These are phyloP conservation scores for Empis stercorea DNA, from an alignment of 2,888 invertebrate species.

Conservation along the genomic window DNA sequence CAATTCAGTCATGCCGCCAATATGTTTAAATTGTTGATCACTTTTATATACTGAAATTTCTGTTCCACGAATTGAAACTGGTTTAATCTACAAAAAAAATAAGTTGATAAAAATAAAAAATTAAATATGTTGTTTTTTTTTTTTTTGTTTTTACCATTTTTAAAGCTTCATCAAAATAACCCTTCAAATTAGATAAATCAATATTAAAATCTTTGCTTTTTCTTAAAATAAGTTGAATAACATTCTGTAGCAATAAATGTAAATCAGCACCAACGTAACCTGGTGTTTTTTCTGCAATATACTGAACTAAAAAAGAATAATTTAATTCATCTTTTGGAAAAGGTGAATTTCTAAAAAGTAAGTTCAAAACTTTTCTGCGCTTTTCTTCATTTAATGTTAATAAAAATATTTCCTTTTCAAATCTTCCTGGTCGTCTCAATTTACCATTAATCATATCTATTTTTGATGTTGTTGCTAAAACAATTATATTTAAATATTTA, in stretches of 20 bases:
- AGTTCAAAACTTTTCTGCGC: conserved; percentile 33
- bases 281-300: conserved; percentile 38
- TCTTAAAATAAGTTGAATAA: conserved; percentile 20
- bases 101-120: neutral
- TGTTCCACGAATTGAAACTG: conserved; percentile 36
- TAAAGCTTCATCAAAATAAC: conserved; percentile 4
- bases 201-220: neutral
- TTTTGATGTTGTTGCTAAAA: conserved; percentile 42
- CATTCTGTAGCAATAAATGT: conserved; percentile 34
- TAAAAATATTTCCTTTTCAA: conserved; percentile 42
- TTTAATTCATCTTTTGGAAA: conserved; percentile 7
- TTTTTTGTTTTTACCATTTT: conserved; percentile 10
- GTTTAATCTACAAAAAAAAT: conserved; percentile 15
- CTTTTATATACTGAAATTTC: conserved; percentile 34
- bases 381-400: conserved; percentile 37
- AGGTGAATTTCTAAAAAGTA: conserved; percentile 20
- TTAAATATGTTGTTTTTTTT: neutral
- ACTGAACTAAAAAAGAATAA: conserved; percentile 19
- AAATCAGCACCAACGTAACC: conserved; percentile 47
- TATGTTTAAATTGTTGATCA: conserved; percentile 35
- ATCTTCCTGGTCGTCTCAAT: conserved; percentile 40
- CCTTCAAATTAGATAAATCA: neutral
- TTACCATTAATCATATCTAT: conserved; percentile 38
- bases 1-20: conserved; percentile 43
- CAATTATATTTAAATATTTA: conserved; percentile 28